Conservation (phyloP, 2,113 vertebrate species). For the Zootoca vivipara region DNA sequence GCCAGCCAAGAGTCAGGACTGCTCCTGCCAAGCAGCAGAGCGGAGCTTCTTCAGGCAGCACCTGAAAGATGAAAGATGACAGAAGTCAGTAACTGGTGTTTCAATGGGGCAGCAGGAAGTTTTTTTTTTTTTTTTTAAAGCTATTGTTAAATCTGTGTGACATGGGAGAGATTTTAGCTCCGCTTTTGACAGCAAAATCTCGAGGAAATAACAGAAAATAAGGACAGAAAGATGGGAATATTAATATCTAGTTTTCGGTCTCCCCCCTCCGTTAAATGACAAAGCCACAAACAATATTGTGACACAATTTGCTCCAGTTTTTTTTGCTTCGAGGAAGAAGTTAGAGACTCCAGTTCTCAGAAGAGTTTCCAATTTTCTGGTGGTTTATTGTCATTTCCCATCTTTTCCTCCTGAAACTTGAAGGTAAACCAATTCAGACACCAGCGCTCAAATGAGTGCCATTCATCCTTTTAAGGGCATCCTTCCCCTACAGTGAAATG, state of each 20-base stretch:
- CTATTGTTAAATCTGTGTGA: too few relatives aligned
- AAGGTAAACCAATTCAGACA: not conserved
- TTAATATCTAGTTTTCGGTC: not conserved
- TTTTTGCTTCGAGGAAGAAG: not conserved
- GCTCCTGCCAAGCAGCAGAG: not conserved
- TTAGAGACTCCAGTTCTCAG: not conserved
- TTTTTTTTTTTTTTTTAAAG: too few relatives aligned
- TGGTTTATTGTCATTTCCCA: not conserved
- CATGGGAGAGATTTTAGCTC: too few relatives aligned
- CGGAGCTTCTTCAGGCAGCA: not conserved
- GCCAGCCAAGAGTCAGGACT: not conserved
- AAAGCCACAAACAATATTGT: not conserved
- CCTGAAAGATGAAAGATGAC: not conserved
- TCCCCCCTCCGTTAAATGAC: not conserved
- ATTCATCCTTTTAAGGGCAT: not conserved
- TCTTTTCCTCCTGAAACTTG: not conserved
- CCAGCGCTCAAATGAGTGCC: accelerated
- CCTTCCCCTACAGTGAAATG: not conserved
- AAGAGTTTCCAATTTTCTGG: not conserved
- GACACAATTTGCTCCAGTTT: not conserved
- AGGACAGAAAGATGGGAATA: not conserved
- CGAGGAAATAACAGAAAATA: not conserved
- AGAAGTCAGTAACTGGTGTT: not conserved
- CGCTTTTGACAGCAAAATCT: too few relatives aligned
- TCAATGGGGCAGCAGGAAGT: not conserved